Conservation (phyloP, 1,140 invertebrate species). For the Hyles euphorbiae region DNA sequence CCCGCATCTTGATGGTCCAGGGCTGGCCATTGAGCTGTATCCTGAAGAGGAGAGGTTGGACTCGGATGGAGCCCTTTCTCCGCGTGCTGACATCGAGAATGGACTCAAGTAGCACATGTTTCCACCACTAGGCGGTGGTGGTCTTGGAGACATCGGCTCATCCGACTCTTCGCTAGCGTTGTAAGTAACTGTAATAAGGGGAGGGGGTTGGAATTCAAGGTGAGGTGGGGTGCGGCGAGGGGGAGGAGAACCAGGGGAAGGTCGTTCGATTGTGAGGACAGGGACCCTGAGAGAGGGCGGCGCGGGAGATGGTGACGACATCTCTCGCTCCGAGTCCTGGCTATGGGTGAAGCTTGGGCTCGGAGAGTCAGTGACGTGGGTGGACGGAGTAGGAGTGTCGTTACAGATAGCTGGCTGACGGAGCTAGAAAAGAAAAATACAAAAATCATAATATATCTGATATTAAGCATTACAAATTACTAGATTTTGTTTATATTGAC, state of each 20-base stretch:
- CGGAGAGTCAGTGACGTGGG: slow-evolving; percentile 67
- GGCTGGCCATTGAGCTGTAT: slow-evolving; percentile 89
- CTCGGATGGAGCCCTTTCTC: slow-evolving; percentile 84
- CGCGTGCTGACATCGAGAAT: slow-evolving; percentile 81
- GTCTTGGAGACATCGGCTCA: slow-evolving; percentile 78
- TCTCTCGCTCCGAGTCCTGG: slow-evolving; percentile 66
- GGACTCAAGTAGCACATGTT: slow-evolving; percentile 86
- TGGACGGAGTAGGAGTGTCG: slow-evolving; percentile 65
- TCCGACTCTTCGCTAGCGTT: slow-evolving; percentile 87
- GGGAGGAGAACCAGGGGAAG: slow-evolving; percentile 81
- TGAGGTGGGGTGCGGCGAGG: slow-evolving; percentile 77
- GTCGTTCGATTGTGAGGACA: slow-evolving; percentile 78
- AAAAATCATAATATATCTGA: background rate
- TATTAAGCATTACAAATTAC: no score
- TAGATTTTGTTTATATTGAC: no score
- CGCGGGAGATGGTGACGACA: slow-evolving; percentile 60
- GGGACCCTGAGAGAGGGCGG: slow-evolving; percentile 76
- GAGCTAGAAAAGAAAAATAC: slow-evolving; percentile 51
- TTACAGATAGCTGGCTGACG: slow-evolving; percentile 68
- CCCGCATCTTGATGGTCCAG: slow-evolving; percentile 84
- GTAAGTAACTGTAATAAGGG: slow-evolving; percentile 84
- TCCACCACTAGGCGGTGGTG: slow-evolving; percentile 57
- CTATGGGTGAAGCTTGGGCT: slow-evolving; percentile 69
- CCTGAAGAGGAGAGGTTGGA: slow-evolving; percentile 88
- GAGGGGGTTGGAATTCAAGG: slow-evolving; percentile 81